Percentiles rank a stretch among this genome's conserved stretches.
phyloP scores from a whole-genome alignment of 2,888 invertebrate genomes.

The Fabriciana adippe region DNA sequence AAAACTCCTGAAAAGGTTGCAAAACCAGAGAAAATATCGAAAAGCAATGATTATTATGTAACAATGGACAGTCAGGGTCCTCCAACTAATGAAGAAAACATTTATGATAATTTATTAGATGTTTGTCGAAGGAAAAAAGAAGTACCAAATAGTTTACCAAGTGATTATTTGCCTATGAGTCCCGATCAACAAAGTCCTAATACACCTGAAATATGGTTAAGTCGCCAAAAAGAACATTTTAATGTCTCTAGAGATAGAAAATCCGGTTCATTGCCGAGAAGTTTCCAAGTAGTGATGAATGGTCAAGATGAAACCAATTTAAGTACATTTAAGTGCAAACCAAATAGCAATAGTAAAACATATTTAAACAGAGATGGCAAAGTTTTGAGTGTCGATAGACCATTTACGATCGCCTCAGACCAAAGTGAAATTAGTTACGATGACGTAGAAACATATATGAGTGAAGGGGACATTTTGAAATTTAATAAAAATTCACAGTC shows the following conservation, averaged over 20 bases:
- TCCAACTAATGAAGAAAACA: constrained; percentile 56
- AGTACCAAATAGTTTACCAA: constrained; percentile 50
- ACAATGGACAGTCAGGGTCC: constrained; percentile 62
- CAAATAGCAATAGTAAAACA: constrained; percentile 71
- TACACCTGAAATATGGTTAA: constrained; percentile 87
- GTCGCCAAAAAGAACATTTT: constrained; percentile 86
- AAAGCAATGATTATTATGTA: constrained; percentile 61
- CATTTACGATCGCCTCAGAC: constrained; percentile 88
- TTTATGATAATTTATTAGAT: constrained; percentile 71
- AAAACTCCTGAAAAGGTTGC: constrained; percentile 64
- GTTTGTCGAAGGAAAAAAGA: constrained; percentile 70
- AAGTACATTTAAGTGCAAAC: constrained; percentile 71
- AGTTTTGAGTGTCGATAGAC: constrained; percentile 84
- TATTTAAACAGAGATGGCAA: constrained; percentile 84
- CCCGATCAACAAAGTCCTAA: constrained; percentile 81
- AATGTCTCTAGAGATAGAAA: constrained; percentile 85
- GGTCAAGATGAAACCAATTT: constrained; percentile 73
- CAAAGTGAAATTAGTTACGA: constrained; percentile 86
- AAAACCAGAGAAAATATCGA: constrained; percentile 36
- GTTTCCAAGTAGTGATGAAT: constrained; percentile 86
- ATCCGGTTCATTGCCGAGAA: constrained; percentile 89
- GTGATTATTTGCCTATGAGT: constrained; percentile 73
- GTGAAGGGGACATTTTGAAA: constrained; percentile 71
- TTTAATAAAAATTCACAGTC: constrained; percentile 66
- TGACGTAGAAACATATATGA: constrained; percentile 84